These are phyloP conservation scores for Ferdinandea cuprea DNA, from an alignment of 2,888 invertebrate species.

Conservation along the genomic window DNA sequence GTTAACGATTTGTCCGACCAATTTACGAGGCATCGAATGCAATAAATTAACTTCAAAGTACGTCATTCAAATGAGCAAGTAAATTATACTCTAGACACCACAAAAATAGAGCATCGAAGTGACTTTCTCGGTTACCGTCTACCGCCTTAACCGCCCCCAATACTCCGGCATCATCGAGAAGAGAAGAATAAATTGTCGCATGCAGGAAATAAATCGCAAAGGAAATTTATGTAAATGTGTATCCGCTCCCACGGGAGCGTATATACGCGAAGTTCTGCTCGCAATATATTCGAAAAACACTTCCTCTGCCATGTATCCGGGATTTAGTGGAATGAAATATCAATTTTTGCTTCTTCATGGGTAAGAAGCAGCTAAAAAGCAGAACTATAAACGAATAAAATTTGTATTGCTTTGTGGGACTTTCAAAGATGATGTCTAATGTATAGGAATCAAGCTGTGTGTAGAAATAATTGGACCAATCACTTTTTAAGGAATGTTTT, in stretches of 20 bases:
- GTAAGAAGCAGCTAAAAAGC: too few relatives aligned
- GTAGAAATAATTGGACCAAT: too few relatives aligned
- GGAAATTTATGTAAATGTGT: slow-evolving; percentile 61
- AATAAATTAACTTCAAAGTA: slow-evolving; percentile 78
- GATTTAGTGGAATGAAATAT: slow-evolving; percentile 29
- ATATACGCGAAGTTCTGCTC: background rate
- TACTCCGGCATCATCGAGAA: background rate
- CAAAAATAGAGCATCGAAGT: slow-evolving; percentile 50
- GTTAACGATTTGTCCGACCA: slow-evolving; percentile 65
- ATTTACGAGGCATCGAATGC: slow-evolving; percentile 78
- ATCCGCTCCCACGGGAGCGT: background rate
- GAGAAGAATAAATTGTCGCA: slow-evolving; percentile 53
- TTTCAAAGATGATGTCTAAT: background rate
- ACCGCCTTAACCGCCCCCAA: too few relatives aligned
- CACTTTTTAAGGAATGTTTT: too few relatives aligned
- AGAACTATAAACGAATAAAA: too few relatives aligned
- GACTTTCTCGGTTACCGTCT: slow-evolving; percentile 40
- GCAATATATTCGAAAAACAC: slow-evolving; percentile 26
- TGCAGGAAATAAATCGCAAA: slow-evolving; percentile 60
- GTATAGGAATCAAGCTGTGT: too few relatives aligned
- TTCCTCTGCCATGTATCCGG: slow-evolving; percentile 11
- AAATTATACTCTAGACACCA: slow-evolving; percentile 59
- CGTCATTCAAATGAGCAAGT: slow-evolving; percentile 63
- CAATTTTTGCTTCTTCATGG: slow-evolving; percentile 9
- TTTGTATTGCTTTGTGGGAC: background rate